A percentile compares a stretch with the other conserved stretches of the same genome.
phyloP scores from a whole-genome alignment of 1,140 invertebrate genomes.

The Asbolus verrucosus region DNA sequence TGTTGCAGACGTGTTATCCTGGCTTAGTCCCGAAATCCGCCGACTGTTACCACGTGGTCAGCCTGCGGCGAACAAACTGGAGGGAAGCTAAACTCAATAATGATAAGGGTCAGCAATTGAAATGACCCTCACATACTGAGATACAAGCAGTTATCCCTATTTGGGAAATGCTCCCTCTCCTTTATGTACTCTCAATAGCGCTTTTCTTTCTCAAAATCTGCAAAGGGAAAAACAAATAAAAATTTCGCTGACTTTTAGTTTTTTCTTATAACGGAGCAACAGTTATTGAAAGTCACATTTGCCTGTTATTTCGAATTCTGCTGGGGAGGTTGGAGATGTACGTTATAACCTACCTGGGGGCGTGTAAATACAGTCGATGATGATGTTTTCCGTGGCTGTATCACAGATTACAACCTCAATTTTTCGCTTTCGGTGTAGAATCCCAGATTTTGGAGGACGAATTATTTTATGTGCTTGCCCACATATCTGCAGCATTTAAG shows the following conservation, averaged over 20 bases:
- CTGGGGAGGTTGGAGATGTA: no score
- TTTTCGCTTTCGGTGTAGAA: no score
- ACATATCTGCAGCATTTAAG: not conserved
- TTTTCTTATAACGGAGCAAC: conserved; percentile 35
- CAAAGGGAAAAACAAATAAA: conserved; percentile 33
- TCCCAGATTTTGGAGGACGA: not conserved
- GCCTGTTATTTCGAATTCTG: conserved; percentile 14
- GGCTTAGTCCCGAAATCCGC: conserved; percentile 45
- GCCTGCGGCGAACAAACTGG: conserved; percentile 45
- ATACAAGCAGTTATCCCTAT: conserved; percentile 51
- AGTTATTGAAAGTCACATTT: conserved; percentile 7
- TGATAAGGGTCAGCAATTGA: conserved; percentile 58
- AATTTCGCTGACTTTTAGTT: conserved; percentile 38
- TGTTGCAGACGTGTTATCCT: conserved; percentile 44
- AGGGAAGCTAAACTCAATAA: conserved; percentile 56
- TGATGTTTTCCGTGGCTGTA: no score
- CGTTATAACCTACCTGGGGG: no score
- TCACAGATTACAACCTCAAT: no score
- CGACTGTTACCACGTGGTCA: conserved; percentile 52
- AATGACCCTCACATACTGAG: conserved; percentile 52
- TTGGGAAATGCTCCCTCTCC: conserved; percentile 40
- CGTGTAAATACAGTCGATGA: no score
- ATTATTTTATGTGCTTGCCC: not conserved
- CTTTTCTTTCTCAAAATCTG: conserved; percentile 11
- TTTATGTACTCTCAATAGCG: conserved; percentile 50